These are phyloP conservation scores for Mamestra configurata DNA, from an alignment of 1,140 invertebrate genomes.

Conservation along the genomic window DNA sequence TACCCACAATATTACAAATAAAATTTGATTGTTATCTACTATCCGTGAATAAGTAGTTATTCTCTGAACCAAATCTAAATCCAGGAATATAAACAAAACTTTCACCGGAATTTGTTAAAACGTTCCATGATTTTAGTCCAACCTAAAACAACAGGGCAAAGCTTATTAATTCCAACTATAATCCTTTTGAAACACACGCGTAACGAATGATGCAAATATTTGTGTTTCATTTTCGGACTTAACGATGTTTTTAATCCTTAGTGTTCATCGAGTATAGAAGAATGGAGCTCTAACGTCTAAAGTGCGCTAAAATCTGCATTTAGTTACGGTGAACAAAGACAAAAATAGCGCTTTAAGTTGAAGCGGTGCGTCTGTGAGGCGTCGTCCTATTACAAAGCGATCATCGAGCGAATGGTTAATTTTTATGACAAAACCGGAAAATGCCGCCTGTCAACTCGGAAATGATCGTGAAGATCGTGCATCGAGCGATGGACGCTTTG, in stretches of 20 bases:
- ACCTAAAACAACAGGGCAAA: slow-evolving; percentile 51
- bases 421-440: too few species aligned
- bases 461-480: too few species aligned
- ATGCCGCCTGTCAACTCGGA: too few species aligned
- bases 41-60: too few species aligned
- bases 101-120: not conserved
- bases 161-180: slow-evolving; percentile 60
- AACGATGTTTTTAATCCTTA: slow-evolving; percentile 61
- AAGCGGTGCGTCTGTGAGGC: too few species aligned
- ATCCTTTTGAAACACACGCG: slow-evolving; percentile 53
- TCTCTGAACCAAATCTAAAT: not conserved
- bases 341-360: not conserved
- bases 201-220: slow-evolving; percentile 58
- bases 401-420: too few species aligned
- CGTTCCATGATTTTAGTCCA: not conserved
- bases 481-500: too few species aligned
- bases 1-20: too few species aligned
- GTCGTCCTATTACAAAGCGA: too few species aligned
- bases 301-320: too few species aligned
- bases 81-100: slow-evolving; percentile 13
- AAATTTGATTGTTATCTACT: too few species aligned
- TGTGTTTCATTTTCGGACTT: slow-evolving; percentile 60
- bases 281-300: not conserved
- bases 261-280: not conserved
- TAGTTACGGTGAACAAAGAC: not conserved